Conservation (phyloP, 2,888 invertebrate species). For the Slavum lentiscoides region DNA sequence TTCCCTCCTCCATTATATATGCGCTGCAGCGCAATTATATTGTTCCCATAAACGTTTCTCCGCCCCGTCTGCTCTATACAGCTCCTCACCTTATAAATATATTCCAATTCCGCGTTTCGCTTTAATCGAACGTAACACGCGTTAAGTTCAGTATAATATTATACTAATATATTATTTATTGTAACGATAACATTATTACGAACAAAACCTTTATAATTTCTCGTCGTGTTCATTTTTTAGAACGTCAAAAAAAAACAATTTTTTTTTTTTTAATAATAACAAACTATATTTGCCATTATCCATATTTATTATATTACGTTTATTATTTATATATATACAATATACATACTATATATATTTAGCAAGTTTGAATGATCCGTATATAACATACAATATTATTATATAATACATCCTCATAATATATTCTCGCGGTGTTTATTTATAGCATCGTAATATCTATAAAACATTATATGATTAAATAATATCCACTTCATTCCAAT, state of each 20-base stretch:
- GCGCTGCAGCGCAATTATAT: constrained; percentile 8
- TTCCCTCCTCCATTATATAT: not conserved
- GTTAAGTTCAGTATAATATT: not conserved
- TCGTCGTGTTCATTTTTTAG: constrained; percentile 13
- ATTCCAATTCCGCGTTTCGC: not conserved
- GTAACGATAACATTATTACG: constrained; percentile 18
- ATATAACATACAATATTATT: not conserved
- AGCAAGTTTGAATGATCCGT: constrained; percentile 6
- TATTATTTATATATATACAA: not conserved
- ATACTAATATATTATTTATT: not conserved
- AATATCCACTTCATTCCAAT: constrained; percentile 40
- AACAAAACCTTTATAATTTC: not conserved
- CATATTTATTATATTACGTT: no score
- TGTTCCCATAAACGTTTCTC: not conserved
- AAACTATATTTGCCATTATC: not conserved
- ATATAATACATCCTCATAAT: not conserved
- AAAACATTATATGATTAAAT: not conserved
- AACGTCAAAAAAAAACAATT: constrained; percentile 1
- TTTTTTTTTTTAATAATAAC: not conserved
- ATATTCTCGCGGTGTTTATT: not conserved
- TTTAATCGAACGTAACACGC: not conserved
- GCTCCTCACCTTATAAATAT: no score
- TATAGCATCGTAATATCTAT: constrained; percentile 9
- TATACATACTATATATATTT: constrained; percentile 17
- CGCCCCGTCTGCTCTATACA: not conserved